A percentile compares a stretch with the other conserved stretches of the same genome.
Conservation (phyloP, 2,888 invertebrate genomes). For the Unio delphinus region DNA sequence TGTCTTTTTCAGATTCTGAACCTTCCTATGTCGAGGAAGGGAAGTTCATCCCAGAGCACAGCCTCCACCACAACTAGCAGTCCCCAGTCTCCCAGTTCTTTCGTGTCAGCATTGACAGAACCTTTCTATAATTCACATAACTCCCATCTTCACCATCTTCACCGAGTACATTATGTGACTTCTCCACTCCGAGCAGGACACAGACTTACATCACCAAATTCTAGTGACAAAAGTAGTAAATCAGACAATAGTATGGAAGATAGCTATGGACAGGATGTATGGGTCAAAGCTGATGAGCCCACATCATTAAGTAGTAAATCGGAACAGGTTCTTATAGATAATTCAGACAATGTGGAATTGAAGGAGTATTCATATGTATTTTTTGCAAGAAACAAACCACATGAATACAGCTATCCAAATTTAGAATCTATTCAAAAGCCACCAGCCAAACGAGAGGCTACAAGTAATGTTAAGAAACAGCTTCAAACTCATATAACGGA, state of each 20-base stretch:
- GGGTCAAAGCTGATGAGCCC: conserved; percentile 59
- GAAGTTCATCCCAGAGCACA: conserved; percentile 67
- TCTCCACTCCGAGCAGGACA: conserved; percentile 53
- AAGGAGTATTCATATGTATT: conserved; percentile 63
- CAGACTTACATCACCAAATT: conserved; percentile 47
- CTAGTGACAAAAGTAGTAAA: conserved; percentile 53
- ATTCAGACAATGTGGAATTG: conserved; percentile 42
- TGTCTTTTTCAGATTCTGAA: conserved; percentile 82
- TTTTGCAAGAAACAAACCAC: conserved; percentile 70
- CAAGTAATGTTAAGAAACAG: conserved; percentile 52
- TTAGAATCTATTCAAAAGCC: conserved; percentile 72
- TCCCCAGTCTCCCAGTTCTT: conserved; percentile 60
- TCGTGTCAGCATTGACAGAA: conserved; percentile 53
- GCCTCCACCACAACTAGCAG: conserved; percentile 70
- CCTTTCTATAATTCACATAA: conserved; percentile 49
- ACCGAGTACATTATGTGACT: conserved; percentile 77
- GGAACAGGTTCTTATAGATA: conserved; percentile 54
- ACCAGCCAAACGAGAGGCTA: conserved; percentile 58
- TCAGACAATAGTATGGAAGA: conserved; percentile 45
- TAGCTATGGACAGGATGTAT: conserved; percentile 54
- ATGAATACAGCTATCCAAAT: conserved; percentile 90
- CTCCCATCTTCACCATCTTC: conserved; percentile 71
- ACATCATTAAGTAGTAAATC: conserved; percentile 56
- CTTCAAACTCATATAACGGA: conserved; percentile 27
- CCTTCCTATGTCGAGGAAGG: conserved; percentile 84